Conservation (phyloP, 1,140 invertebrate genomes). For the Pseudomyrmex dendroicus region DNA sequence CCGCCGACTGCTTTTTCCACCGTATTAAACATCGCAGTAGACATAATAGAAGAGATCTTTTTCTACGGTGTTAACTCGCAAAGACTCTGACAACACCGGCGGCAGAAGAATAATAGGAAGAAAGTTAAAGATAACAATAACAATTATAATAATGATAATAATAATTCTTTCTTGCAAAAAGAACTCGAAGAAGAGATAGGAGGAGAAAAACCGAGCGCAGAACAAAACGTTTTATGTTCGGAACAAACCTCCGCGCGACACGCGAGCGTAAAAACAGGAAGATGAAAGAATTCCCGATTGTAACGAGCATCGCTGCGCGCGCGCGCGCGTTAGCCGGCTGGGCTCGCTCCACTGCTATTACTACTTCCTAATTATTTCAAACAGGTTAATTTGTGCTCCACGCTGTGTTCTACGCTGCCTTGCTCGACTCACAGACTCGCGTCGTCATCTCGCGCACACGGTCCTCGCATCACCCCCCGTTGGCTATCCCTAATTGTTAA, state of each 20-base stretch:
- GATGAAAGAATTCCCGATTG: background rate
- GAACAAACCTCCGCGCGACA: background rate
- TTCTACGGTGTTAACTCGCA: no score
- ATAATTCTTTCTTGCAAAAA: conserved; percentile 6
- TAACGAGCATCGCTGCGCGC: background rate
- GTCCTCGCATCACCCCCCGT: background rate
- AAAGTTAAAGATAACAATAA: conserved; percentile 11
- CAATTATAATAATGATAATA: background rate
- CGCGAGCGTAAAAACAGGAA: background rate
- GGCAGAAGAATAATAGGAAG: background rate
- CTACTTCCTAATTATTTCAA: conserved; percentile 67
- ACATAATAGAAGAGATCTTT: background rate
- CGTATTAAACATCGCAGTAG: background rate
- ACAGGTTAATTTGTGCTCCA: conserved; percentile 58
- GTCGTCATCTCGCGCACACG: background rate
- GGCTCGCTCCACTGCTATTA: background rate
- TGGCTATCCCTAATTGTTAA: conserved; percentile 68
- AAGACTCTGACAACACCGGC: background rate
- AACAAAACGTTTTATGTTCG: background rate
- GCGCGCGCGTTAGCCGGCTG: background rate
- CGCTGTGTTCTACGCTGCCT: conserved; percentile 13
- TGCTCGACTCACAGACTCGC: background rate
- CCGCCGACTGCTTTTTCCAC: background rate
- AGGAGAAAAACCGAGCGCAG: background rate
- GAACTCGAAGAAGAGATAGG: background rate